Base-by-base conservation (phyloP, 2,797 vertebrate species). In the Tolypeutes matacus region DNA sequence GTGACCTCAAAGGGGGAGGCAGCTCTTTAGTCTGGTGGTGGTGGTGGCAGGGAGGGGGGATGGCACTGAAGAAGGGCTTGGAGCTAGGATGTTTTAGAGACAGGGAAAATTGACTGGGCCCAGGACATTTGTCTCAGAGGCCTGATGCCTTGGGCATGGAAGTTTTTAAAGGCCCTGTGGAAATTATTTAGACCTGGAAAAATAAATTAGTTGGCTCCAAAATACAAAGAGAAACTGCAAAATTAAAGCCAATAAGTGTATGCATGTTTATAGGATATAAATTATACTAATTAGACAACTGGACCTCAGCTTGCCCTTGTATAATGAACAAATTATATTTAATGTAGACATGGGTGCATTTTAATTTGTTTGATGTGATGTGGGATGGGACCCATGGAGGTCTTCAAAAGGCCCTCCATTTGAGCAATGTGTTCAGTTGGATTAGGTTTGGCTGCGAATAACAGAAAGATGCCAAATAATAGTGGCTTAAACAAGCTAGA, bases 271-370 rank as follows among this genome's bases (percentile, higher is more conserved):
- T 27, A 86, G 82, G 93, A 14, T 60, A 53, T 93, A 81, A 77
- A 94, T 91, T 86, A 95, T 73, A 42, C 67, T 83, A 95, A 93
- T 49, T 53, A 60, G 78, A 56, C 80, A 93, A 21, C 53, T 86
- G 92, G 90, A 86, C 65, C 65, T 73, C 67, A 27, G 62, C 89
- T 69, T 81, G 91, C 83, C 27, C 27, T 86, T 69, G n/a, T 81
- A 53, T 72, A 91, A 72, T 89, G 95, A 93, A 88, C 58, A 87
- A 94, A 92, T 89, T 91, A 62, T 73, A 94, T 65, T 87, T 96
- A 82, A 92, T 86, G 62, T 70, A 60, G 67, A 46, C 46, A 72
- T 53, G 27, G 58, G 56, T 34, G 25, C 83, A 72, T 91, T 96
- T 89, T 93, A 91, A 90, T 95, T 77, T 86, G 42, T 39, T 95